These are phyloP conservation scores for Volucella zonaria DNA, from an alignment of 2,888 invertebrate species.

Conservation along the genomic window DNA sequence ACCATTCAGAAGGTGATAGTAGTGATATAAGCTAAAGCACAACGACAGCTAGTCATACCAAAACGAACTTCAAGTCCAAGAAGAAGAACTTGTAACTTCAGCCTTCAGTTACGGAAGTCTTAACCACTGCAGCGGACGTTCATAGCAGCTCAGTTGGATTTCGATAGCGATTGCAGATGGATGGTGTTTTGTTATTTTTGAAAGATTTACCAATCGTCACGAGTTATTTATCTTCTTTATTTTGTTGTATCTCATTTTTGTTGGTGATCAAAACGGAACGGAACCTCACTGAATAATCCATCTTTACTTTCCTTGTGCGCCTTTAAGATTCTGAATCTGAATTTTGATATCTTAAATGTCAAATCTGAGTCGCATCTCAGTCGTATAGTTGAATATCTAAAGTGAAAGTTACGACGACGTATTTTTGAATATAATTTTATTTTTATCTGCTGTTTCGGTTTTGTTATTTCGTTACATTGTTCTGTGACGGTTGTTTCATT, in stretches of 20 bases:
- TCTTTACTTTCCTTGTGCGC: conserved; percentile 67
- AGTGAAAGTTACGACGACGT: too few species aligned
- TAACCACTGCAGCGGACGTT: conserved; percentile 69
- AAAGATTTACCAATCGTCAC: conserved; percentile 9
- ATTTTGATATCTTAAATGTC: conserved; percentile 39
- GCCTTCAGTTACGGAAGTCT: conserved; percentile 66
- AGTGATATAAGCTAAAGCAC: conserved; percentile 55
- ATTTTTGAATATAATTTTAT: too few species aligned
- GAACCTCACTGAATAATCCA: conserved; percentile 33
- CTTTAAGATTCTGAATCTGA: conserved; percentile 69
- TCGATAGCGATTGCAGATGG: conserved; percentile 76
- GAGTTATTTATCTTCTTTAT: conserved; percentile 8
- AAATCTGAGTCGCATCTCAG: too few species aligned
- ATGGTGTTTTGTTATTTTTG: conserved; percentile 56
- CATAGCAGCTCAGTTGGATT: conserved; percentile 75
- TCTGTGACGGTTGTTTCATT: conserved; percentile 16
- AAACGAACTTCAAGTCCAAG: conserved; percentile 58
- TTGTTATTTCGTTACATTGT: background rate
- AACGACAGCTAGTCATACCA: conserved; percentile 36
- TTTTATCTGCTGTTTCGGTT: background rate
- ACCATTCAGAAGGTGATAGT: conserved; percentile 66
- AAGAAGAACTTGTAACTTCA: conserved; percentile 62
- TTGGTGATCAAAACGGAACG: conserved; percentile 46
- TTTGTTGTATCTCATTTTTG: conserved; percentile 26
- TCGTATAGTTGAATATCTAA: too few species aligned